These are phyloP conservation scores for Spheniscus humboldti DNA, from an alignment of 2,797 vertebrate species.

Conservation along the genomic window DNA sequence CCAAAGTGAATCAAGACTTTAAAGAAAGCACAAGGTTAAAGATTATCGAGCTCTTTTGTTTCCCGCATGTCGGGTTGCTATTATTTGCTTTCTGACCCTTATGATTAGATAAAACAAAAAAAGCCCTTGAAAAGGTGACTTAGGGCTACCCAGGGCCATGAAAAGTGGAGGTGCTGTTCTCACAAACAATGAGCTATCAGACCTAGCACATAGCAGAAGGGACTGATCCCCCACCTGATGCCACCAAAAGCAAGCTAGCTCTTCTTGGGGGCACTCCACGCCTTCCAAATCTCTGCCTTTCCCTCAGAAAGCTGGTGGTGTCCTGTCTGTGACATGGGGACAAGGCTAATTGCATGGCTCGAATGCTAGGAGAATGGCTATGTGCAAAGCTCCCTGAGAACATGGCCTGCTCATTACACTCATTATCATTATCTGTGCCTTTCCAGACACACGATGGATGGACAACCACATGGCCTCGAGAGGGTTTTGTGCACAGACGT, in stretches of 20 bases:
- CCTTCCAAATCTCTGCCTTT: not conserved
- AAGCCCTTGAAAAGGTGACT: constrained; percentile 33
- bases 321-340: not conserved
- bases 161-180: not conserved
- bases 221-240: not conserved
- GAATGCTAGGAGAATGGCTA: not conserved
- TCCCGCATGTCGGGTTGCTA: fast-evolving
- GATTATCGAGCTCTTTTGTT: not conserved
- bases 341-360: not conserved
- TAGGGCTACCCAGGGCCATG: not conserved
- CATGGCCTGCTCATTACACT: not conserved
- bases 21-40: constrained; percentile 1
- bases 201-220: not conserved
- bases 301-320: not conserved
- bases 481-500: not conserved
- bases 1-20: not conserved
- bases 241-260: not conserved
- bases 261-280: not conserved
- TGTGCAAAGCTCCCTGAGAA: not conserved
- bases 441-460: not conserved
- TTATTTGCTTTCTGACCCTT: constrained; percentile 23
- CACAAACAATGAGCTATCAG: not conserved
- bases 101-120: constrained; percentile 6
- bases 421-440: not conserved
- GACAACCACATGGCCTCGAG: not conserved